Percentiles rank a stretch among this genome's conserved stretches.
phyloP scores from a whole-genome alignment of 2,888 invertebrate species.

The Xanthostigma xanthostigma region DNA sequence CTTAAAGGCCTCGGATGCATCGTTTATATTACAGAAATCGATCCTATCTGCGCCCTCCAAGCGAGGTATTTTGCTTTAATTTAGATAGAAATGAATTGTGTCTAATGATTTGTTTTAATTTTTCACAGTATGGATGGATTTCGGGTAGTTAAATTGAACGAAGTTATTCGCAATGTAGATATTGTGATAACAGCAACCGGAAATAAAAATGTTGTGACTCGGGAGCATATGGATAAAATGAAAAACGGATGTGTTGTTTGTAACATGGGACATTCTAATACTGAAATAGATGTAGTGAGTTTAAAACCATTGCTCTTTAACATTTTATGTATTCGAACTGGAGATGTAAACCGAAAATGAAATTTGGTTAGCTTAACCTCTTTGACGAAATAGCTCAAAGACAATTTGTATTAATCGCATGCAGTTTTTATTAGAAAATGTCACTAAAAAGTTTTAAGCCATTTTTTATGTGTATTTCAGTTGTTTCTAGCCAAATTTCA shows the following conservation, averaged over 20 bases:
- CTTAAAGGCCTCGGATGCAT: constrained; percentile 89
- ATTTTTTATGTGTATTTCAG: no score
- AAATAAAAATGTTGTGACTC: constrained; percentile 89
- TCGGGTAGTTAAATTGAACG: constrained; percentile 85
- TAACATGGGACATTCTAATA: constrained; percentile 96
- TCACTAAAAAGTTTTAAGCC: no score
- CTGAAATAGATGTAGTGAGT: constrained; percentile 83
- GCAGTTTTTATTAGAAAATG: no score
- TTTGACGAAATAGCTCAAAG: no score
- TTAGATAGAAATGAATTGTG: background rate
- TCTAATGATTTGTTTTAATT: constrained; percentile 7
- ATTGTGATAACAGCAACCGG: constrained; percentile 96
- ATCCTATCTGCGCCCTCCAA: constrained; percentile 94
- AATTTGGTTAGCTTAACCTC: no score
- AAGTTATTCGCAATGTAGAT: constrained; percentile 85
- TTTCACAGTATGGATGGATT: constrained; percentile 84
- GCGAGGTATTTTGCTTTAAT: constrained; percentile 46
- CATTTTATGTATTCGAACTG: background rate
- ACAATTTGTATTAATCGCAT: no score
- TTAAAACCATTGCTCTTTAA: background rate
- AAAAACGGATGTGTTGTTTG: constrained; percentile 90
- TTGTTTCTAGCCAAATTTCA: no score
- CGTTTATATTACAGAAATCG: constrained; percentile 87
- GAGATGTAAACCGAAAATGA: background rate
- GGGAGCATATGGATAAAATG: constrained; percentile 94